Evolutionary conservation across 2,797 vertebrate species (phyloP), one percentile per base, ranked within the genome.

Genomic region (Scarus forsteni): DNA sequence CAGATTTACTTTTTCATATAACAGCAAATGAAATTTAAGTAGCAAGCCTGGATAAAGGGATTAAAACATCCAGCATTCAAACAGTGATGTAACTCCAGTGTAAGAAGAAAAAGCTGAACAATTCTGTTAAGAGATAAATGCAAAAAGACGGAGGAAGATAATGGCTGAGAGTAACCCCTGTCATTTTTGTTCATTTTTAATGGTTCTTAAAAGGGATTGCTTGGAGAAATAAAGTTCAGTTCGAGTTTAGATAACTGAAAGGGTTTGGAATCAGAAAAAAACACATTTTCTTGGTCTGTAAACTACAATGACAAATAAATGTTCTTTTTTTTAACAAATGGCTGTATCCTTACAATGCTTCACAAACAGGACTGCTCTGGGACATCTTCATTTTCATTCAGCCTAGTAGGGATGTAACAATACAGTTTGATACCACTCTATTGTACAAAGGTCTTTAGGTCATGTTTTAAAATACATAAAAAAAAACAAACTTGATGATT

Each of bases 11-110:
- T 53, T 63, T 70, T 72, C 7, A 54, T 44, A 46, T 59, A 45
- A 53, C 61, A 73, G 45, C 42, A 62, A 39, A 67, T 66, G 58
- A 38, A 70, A 60, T 48, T 58, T 27, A 18, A 59, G 43, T 80
- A 61, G 80, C 57, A 55, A 43, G 39, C 52, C 57, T 44, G 42
- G 40, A 66, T 62, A 59, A 80, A 70, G 18, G 42, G 56, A 79
- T 80, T 72, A 72, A 53, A 64, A 60, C 14, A 19, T 34, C 36
- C 18, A 34, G 14, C 65, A 62, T 39, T 64, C 34, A 48, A 46
- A 66, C 43, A 35, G 49, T 72, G 73, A 86, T 79, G 66, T 77
- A 75, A 79, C 18, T 57, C 45, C 44, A 51, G 52, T 49, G 40
- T 59, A 77, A 70, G 68, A 42, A 75, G 60, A 50, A 70, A 75